phyloP scores from a whole-genome alignment of 1,140 invertebrate genomes.

The Cepaea nemoralis region DNA sequence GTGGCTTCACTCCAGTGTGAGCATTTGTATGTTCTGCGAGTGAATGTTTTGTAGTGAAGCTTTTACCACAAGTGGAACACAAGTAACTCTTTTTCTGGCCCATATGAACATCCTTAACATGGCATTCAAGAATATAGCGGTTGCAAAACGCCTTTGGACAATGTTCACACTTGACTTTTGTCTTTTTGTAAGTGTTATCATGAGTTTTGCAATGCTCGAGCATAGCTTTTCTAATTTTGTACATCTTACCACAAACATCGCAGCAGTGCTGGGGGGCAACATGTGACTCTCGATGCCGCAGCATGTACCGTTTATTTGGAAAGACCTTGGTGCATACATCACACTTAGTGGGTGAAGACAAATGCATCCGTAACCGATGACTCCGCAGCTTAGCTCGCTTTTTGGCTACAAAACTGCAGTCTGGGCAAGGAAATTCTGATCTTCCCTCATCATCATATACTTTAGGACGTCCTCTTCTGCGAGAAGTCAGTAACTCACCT shows the following conservation, averaged over 20 bases:
- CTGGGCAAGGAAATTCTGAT: constrained; percentile 44
- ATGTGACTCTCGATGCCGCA: constrained; percentile 54
- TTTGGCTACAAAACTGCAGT: constrained; percentile 51
- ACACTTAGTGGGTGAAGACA: constrained; percentile 48
- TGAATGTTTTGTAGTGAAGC: constrained; percentile 61
- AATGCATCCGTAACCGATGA: constrained; percentile 48
- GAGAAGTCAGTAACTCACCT: neutral
- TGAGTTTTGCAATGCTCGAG: constrained; percentile 55
- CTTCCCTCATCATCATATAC: constrained; percentile 36
- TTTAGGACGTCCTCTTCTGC: constrained; percentile 45
- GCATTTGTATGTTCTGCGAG: constrained; percentile 58
- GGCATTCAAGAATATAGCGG: constrained; percentile 51
- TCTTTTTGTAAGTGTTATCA: constrained; percentile 47
- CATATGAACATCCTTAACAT: constrained; percentile 56
- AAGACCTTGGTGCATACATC: constrained; percentile 58
- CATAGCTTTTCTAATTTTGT: constrained; percentile 56
- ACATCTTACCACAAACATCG: constrained; percentile 61
- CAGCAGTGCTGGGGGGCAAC: constrained; percentile 50
- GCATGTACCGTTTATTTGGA: constrained; percentile 52
- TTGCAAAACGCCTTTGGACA: constrained; percentile 59
- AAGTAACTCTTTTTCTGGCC: constrained; percentile 55
- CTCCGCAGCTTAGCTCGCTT: constrained; percentile 40
- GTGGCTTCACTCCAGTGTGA: constrained; percentile 59
- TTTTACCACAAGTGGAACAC: constrained; percentile 63
- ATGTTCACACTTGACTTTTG: constrained; percentile 48